A percentile compares a stretch with the other conserved stretches of the same genome.
phyloP scores from a whole-genome alignment of 53 echinoderm and acorn worm genomes.

The Apostichopus leukothele region DNA sequence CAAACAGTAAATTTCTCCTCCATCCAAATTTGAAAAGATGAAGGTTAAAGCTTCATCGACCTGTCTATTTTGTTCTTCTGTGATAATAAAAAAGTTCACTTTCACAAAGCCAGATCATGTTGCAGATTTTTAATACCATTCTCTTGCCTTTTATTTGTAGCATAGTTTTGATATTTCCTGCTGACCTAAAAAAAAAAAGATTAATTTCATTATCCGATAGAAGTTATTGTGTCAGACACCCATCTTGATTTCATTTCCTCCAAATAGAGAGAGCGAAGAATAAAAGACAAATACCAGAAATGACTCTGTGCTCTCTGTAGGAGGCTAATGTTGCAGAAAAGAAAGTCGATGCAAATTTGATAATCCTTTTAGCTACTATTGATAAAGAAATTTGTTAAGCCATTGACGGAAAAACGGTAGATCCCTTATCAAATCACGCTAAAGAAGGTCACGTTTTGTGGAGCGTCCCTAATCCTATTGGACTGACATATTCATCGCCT shows the following conservation, averaged over 20 bases:
- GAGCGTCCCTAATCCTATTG: constrained; percentile 29
- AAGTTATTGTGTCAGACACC: neutral
- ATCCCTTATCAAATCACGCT: constrained; percentile 9
- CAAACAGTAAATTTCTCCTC: too few relatives aligned
- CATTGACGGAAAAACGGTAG: neutral
- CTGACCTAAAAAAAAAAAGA: neutral
- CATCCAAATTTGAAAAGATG: too few relatives aligned
- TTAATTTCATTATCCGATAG: neutral
- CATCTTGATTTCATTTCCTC: neutral
- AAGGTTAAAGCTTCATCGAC: too few relatives aligned
- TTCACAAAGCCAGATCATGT: too few relatives aligned
- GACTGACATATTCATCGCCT: constrained; percentile 14
- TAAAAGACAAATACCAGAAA: neutral
- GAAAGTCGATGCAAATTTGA: constrained; percentile 25
- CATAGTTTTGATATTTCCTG: neutral
- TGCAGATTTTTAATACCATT: too few relatives aligned
- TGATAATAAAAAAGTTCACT: too few relatives aligned
- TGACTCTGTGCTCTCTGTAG: constrained; percentile 1
- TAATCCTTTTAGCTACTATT: constrained; percentile 14
- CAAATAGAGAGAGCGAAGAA: neutral
- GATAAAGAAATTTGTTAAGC: constrained; percentile 33
- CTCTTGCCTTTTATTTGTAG: too few relatives aligned
- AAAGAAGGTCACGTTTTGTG: constrained; percentile 11
- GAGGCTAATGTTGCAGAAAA: constrained; percentile 21
- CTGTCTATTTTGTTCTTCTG: too few relatives aligned